phyloP scores from a whole-genome alignment of 2,113 vertebrate species.

The Rhea pennata region DNA sequence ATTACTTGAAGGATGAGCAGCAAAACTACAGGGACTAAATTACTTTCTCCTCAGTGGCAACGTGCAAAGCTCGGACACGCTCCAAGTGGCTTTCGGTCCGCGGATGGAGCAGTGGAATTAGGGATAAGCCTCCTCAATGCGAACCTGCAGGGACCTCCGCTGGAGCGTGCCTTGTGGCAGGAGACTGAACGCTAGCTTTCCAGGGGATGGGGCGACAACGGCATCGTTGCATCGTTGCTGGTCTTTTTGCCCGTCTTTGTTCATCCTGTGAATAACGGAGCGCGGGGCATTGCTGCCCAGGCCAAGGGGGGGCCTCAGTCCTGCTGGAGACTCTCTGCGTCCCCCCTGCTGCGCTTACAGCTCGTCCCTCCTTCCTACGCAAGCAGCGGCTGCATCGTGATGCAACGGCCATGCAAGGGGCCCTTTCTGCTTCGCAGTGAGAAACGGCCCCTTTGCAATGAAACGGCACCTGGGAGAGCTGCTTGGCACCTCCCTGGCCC shows the following conservation, averaged over 20 bases:
- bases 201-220: background rate
- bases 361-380: rapidly evolving
- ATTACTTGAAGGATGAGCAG: constrained; percentile 44
- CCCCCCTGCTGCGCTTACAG: background rate
- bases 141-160: background rate
- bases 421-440: background rate
- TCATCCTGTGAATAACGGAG: background rate
- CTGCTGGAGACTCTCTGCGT: background rate
- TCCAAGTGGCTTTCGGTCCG: background rate
- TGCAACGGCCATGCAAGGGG: rapidly evolving
- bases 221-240: background rate
- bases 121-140: background rate
- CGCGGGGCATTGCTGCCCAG: rapidly evolving
- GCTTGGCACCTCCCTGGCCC: background rate
- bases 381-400: background rate
- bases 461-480: background rate
- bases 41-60: background rate
- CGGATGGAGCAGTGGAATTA: constrained; percentile 40
- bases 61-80: background rate
- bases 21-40: background rate
- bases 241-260: background rate
- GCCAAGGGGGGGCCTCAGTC: background rate
- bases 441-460: background rate
- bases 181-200: background rate
- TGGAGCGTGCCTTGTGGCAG: background rate